Percentiles rank a stretch among this genome's conserved stretches.
phyloP scores from a whole-genome alignment of 2,888 invertebrate species.

The Rhamnusium bicolor region DNA sequence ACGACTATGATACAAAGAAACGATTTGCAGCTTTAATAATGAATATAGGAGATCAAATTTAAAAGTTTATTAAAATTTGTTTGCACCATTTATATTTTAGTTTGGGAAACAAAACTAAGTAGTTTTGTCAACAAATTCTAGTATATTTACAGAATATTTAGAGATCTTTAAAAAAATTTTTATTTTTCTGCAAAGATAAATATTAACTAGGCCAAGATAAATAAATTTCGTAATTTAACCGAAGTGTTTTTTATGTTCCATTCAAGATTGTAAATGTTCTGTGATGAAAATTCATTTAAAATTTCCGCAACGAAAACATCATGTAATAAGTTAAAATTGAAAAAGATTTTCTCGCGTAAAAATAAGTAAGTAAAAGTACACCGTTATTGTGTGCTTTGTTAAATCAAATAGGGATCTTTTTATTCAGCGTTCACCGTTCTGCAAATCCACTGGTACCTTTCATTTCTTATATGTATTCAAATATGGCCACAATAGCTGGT shows the following conservation, averaged over 20 bases:
- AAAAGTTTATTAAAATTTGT: too few relatives aligned
- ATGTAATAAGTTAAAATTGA: constrained; percentile 20
- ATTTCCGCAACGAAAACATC: constrained; percentile 2
- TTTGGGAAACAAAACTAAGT: too few relatives aligned
- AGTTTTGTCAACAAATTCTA: too few relatives aligned
- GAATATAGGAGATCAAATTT: too few relatives aligned
- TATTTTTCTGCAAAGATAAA: too few relatives aligned
- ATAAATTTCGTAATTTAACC: neutral
- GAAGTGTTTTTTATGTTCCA: neutral
- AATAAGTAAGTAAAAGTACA: constrained; percentile 20
- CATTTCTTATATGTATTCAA: constrained; percentile 42
- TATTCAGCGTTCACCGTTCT: constrained; percentile 8
- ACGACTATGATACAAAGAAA: too few relatives aligned
- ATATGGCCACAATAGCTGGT: constrained; percentile 43
- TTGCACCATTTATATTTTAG: too few relatives aligned
- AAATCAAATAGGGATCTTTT: constrained; percentile 22
- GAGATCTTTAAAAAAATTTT: too few relatives aligned
- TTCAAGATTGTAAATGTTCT: neutral
- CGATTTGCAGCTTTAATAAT: too few relatives aligned
- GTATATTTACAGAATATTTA: too few relatives aligned
- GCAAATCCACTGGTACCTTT: constrained; percentile 28
- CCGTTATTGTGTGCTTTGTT: constrained; percentile 20
- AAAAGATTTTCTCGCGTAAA: neutral
- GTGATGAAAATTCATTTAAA: neutral
- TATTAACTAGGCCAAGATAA: too few relatives aligned